Evolutionary conservation across 2,113 vertebrate species (phyloP).

Genomic region (Amazona vittata): DNA sequence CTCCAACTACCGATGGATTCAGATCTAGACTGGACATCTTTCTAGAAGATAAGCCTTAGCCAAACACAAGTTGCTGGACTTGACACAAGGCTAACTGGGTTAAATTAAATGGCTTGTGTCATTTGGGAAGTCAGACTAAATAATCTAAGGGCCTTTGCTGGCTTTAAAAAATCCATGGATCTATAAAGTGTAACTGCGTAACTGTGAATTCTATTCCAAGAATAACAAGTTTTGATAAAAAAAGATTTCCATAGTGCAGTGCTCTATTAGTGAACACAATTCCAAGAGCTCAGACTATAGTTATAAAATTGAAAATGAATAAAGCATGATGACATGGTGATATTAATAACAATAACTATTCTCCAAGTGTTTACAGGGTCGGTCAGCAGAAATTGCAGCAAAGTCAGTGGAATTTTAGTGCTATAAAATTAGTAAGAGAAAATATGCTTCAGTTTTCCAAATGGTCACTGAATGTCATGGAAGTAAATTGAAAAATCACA

Average conservation of each 20-base stretch:
- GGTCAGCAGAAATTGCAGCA: background rate
- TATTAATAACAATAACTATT: slow-evolving; percentile 24
- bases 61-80: slow-evolving; percentile 27
- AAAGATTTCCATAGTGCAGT: slow-evolving; percentile 19
- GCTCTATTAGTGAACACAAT: background rate
- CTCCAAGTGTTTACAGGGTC: slow-evolving; percentile 5
- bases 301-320: slow-evolving; percentile 41
- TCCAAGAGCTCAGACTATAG: slow-evolving; percentile 12
- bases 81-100: background rate
- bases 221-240: slow-evolving; percentile 50
- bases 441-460: background rate
- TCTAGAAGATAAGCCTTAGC: slow-evolving; percentile 39
- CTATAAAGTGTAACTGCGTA: slow-evolving; percentile 24
- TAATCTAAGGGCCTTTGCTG: slow-evolving; percentile 23
- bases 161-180: slow-evolving; percentile 13
- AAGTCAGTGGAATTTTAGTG: slow-evolving; percentile 17
- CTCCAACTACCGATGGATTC: slow-evolving; percentile 31
- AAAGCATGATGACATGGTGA: slow-evolving; percentile 9
- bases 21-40: background rate
- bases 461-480: background rate
- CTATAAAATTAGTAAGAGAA: slow-evolving; percentile 16
- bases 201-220: slow-evolving; percentile 33
- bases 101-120: slow-evolving; percentile 33
- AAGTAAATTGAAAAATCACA: slow-evolving; percentile 5
- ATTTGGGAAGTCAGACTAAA: slow-evolving; percentile 33